These are phyloP conservation scores for Fopius arisanus DNA, from an alignment of 1,140 invertebrate species.

Conservation along the genomic window DNA sequence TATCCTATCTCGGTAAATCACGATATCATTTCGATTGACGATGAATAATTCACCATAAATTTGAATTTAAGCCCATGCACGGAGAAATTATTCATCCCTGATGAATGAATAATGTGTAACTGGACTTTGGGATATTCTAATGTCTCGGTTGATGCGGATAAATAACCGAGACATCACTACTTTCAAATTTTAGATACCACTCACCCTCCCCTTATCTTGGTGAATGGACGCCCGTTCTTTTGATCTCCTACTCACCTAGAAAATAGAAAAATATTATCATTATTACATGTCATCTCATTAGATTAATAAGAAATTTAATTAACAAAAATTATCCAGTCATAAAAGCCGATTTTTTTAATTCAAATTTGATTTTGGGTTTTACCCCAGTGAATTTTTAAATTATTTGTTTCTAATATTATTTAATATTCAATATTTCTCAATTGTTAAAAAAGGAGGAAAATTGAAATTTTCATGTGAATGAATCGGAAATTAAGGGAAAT, in stretches of 20 bases:
- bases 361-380: too few relatives aligned
- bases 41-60: neutral
- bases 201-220: conserved; percentile 53
- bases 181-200: conserved; percentile 33
- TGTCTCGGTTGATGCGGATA: neutral
- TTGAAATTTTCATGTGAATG: too few relatives aligned
- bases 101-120: too few relatives aligned
- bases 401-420: neutral
- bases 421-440: neutral
- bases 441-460: too few relatives aligned
- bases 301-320: too few relatives aligned
- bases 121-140: too few relatives aligned
- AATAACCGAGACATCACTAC: conserved; percentile 1
- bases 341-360: neutral
- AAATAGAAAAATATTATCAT: conserved; percentile 24
- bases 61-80: neutral
- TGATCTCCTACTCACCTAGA: conserved; percentile 56
- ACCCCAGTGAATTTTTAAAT: too few relatives aligned
- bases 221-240: conserved; percentile 49
- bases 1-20: neutral
- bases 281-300: too few relatives aligned
- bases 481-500: too few relatives aligned
- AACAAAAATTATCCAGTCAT: too few relatives aligned
- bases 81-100: neutral
- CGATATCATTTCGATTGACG: neutral